phyloP scores from a whole-genome alignment of 2,888 invertebrate species.

The Selenia dentaria region DNA sequence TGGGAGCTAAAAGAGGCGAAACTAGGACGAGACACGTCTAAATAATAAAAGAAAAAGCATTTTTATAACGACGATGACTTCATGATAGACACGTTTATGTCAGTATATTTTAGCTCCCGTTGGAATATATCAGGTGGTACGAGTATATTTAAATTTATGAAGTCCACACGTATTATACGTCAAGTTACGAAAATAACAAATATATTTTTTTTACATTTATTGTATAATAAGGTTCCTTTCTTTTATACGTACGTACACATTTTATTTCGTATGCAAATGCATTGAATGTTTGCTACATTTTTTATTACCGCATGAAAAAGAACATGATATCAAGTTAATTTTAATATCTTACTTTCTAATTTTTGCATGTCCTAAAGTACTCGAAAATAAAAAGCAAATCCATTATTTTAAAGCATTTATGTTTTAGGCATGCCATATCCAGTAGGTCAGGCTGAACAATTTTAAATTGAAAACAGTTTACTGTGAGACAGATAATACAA shows the following conservation, averaged over 20 bases:
- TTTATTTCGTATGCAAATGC: neutral
- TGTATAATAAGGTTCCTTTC: no score
- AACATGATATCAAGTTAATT: no score
- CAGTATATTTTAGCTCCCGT: slow-evolving; percentile 8
- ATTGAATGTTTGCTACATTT: neutral
- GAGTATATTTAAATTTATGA: neutral
- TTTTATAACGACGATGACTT: neutral
- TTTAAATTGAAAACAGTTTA: no score
- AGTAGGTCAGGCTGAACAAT: no score
- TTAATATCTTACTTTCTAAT: no score
- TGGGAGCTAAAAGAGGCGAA: slow-evolving; percentile 20
- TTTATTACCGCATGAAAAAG: neutral
- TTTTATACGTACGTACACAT: neutral
- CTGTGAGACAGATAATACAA: no score
- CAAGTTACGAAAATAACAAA: no score
- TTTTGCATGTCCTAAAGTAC: no score
- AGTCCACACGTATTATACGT: neutral
- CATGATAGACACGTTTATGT: no score
- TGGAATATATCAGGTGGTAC: slow-evolving; percentile 1
- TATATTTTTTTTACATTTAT: no score
- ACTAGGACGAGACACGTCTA: slow-evolving; percentile 5
- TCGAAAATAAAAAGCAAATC: no score
- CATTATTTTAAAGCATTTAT: neutral
- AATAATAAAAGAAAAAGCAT: neutral
- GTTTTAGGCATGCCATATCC: neutral